Evolutionary conservation across 2,113 vertebrate species (phyloP).

Genomic region (Labeo rohita): DNA sequence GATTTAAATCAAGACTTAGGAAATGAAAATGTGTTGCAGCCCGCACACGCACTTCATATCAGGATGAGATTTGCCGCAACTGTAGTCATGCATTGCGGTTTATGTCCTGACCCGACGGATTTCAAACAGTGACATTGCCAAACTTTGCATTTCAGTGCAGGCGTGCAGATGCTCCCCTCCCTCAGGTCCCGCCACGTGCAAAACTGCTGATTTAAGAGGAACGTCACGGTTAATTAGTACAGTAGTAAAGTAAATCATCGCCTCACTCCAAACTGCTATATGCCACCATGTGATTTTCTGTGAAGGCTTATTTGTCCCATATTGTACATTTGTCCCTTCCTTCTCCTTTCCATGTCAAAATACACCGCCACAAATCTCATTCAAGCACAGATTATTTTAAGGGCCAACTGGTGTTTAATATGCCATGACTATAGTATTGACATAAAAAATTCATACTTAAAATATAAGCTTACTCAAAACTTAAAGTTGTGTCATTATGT

Average conservation of each 20-base stretch:
- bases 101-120: conserved; percentile 38
- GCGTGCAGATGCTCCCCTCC: conserved; percentile 69
- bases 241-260: conserved; percentile 65
- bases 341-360: conserved; percentile 55
- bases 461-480: not conserved
- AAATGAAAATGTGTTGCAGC: not conserved
- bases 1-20: conserved; percentile 8
- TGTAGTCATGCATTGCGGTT: not conserved
- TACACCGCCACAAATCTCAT: conserved; percentile 58
- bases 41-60: not conserved
- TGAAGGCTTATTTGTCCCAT: conserved; percentile 60
- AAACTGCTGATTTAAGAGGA: conserved; percentile 78
- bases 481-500: not conserved
- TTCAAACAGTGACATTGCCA: conserved; percentile 68
- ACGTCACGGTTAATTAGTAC: conserved; percentile 77
- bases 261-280: conserved; percentile 64
- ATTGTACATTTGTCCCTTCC: not conserved
- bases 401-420: not conserved
- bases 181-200: conserved; percentile 63
- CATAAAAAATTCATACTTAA: not conserved
- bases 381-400: not conserved
- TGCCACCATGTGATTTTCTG: conserved; percentile 64
- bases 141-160: conserved; percentile 69
- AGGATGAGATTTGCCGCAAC: conserved; percentile 5
- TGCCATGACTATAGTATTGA: not conserved